Percentiles rank a stretch among this genome's conserved stretches.
phyloP scores from a whole-genome alignment of 2,113 vertebrate species.

The Pterophyllum scalare region DNA sequence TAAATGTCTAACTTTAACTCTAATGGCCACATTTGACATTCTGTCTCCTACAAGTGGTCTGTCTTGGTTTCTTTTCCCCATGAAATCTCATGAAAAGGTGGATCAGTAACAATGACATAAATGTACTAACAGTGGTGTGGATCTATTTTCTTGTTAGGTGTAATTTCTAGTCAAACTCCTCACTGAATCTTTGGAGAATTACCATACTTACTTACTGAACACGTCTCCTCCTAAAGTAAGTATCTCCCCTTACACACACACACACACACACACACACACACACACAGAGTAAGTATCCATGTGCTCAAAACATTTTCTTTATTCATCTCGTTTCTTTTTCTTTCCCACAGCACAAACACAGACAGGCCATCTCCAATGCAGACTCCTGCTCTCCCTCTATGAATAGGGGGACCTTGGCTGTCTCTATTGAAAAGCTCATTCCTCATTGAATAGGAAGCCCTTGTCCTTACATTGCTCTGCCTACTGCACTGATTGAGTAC shows the following conservation, averaged over 20 bases:
- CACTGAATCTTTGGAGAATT: background rate
- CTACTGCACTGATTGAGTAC: conserved; percentile 61
- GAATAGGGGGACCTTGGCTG: conserved; percentile 64
- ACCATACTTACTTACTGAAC: background rate
- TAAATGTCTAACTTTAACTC: background rate
- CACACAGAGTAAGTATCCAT: background rate
- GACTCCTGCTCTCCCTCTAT: conserved; percentile 5
- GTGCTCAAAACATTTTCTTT: background rate
- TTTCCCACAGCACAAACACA: conserved; percentile 14
- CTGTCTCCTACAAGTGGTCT: background rate
- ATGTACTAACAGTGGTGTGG: background rate
- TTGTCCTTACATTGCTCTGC: conserved; percentile 66
- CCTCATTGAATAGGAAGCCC: conserved; percentile 59
- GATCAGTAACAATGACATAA: background rate
- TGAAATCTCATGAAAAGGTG: background rate
- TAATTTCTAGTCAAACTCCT: background rate
- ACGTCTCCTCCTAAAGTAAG: background rate
- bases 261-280: background rate
- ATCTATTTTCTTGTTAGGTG: background rate
- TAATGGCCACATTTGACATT: background rate
- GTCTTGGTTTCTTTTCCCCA: background rate
- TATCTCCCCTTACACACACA: background rate
- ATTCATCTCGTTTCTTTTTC: background rate
- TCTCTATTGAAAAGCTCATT: conserved; percentile 58
- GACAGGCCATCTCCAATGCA: background rate